phyloP scores from a whole-genome alignment of 2,797 vertebrate genomes.

The Etheostoma nigrum region DNA sequence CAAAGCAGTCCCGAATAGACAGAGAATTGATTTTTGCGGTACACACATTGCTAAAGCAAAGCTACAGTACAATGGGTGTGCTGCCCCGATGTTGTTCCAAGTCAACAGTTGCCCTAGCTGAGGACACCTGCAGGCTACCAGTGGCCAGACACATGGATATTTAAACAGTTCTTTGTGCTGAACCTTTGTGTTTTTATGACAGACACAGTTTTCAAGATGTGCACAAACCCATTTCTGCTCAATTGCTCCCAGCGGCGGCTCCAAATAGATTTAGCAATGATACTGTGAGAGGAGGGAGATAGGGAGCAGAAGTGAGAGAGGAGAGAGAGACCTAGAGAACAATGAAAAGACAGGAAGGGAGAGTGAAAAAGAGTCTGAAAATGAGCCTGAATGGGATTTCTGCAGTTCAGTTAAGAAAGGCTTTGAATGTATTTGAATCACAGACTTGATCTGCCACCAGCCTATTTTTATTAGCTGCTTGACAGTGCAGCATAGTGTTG shows the following conservation, averaged over 20 bases:
- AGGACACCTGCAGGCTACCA: constrained; percentile 75
- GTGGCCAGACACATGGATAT: constrained; percentile 78
- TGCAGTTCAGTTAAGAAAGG: constrained; percentile 83
- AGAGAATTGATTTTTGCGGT: constrained; percentile 64
- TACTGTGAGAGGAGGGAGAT: constrained; percentile 75
- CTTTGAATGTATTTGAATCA: constrained; percentile 87
- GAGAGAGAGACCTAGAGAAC: constrained; percentile 69
- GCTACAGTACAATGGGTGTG: constrained; percentile 57
- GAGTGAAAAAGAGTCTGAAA: constrained; percentile 68
- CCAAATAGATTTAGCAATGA: constrained; percentile 89
- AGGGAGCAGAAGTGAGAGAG: constrained; percentile 66
- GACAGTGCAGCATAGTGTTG: constrained; percentile 84
- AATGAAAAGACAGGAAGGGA: constrained; percentile 52
- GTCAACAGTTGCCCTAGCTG: constrained; percentile 72
- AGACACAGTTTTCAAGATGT: constrained; percentile 85
- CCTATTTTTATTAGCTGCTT: constrained; percentile 88
- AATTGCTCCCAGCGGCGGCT: constrained; percentile 85
- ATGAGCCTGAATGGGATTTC: constrained; percentile 79
- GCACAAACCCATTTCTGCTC: constrained; percentile 86
- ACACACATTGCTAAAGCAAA: constrained; percentile 62
- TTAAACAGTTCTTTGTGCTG: constrained; percentile 82
- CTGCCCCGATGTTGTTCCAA: constrained; percentile 73
- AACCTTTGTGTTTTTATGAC: constrained; percentile 86
- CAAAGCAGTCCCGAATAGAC: constrained; percentile 54
- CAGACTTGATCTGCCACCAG: constrained; percentile 85